Evolutionary conservation across 2,113 vertebrate genomes (phyloP).

Genomic region (Talpa occidentalis): DNA sequence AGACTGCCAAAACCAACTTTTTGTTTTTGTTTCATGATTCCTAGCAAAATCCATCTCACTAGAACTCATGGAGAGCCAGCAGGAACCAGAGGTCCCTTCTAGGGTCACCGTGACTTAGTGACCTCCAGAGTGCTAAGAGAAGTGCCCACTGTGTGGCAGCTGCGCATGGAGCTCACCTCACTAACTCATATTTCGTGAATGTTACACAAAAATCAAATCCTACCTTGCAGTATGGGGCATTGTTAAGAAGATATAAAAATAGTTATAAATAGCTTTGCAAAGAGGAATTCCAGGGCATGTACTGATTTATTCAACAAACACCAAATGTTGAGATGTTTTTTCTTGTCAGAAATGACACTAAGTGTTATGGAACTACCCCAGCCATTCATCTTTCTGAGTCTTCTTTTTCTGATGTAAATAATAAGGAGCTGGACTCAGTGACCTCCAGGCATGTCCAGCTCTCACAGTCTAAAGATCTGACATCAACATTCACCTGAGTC

Average conservation of each 20-base stretch:
- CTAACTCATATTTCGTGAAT: neutral
- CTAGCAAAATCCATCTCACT: neutral
- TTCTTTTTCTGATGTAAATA: neutral
- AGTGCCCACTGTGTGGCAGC: too few relatives aligned
- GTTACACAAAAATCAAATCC: neutral
- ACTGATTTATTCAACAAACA: neutral
- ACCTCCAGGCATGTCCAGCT: neutral
- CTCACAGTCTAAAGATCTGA: neutral
- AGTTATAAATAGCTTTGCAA: constrained; percentile 33
- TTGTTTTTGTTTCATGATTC: neutral
- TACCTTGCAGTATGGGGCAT: neutral
- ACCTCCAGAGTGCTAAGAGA: too few relatives aligned
- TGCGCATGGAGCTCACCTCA: too few relatives aligned
- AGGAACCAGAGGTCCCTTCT: too few relatives aligned
- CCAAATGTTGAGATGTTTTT: neutral
- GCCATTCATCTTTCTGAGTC: neutral
- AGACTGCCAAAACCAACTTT: neutral
- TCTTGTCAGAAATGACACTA: constrained; percentile 28
- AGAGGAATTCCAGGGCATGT: neutral
- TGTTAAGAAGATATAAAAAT: neutral
- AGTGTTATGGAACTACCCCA: neutral
- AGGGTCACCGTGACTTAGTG: too few relatives aligned
- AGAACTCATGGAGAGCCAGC: neutral
- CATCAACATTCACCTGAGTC: neutral
- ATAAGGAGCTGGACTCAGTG: neutral